Evolutionary conservation across 2,888 invertebrate genomes (phyloP).

Genomic region (Calameuta idolon): DNA sequence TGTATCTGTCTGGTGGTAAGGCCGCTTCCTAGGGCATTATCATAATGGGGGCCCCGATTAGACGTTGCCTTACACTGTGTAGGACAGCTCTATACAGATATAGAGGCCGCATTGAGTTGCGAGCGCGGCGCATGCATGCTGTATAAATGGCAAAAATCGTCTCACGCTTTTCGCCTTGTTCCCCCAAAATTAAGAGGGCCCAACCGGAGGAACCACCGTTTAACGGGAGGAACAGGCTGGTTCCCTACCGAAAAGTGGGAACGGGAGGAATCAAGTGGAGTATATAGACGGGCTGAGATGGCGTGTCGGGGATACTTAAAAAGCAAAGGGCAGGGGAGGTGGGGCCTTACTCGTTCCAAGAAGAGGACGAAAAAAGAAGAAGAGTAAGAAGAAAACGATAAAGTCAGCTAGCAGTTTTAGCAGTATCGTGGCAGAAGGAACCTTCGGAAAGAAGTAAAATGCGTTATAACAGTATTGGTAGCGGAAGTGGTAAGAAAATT

Average conservation of each 20-base stretch:
- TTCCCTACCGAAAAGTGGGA: too few relatives aligned
- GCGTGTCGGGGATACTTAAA: constrained; percentile 61
- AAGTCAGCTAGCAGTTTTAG: too few relatives aligned
- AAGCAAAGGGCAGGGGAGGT: constrained; percentile 17
- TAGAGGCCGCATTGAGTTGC: too few relatives aligned
- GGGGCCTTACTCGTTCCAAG: not conserved
- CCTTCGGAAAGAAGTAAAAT: too few relatives aligned
- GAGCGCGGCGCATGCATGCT: too few relatives aligned
- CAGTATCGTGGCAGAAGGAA: too few relatives aligned
- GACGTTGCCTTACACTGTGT: not conserved
- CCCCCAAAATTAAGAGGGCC: not conserved
- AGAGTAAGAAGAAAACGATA: too few relatives aligned
- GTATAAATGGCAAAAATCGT: not conserved
- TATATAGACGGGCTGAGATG: constrained; percentile 35
- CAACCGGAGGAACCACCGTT: not conserved
- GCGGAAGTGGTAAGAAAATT: not conserved
- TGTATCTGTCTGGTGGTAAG: not conserved
- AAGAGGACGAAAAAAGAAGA: too few relatives aligned
- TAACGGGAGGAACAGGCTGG: too few relatives aligned
- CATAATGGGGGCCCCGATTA: constrained; percentile 1
- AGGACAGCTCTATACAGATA: not conserved
- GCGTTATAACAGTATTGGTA: not conserved
- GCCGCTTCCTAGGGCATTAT: not conserved
- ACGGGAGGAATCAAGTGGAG: too few relatives aligned
- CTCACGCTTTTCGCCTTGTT: constrained; percentile 4